Conservation (phyloP, 2,113 vertebrate genomes). For the Steatornis caripensis region DNA sequence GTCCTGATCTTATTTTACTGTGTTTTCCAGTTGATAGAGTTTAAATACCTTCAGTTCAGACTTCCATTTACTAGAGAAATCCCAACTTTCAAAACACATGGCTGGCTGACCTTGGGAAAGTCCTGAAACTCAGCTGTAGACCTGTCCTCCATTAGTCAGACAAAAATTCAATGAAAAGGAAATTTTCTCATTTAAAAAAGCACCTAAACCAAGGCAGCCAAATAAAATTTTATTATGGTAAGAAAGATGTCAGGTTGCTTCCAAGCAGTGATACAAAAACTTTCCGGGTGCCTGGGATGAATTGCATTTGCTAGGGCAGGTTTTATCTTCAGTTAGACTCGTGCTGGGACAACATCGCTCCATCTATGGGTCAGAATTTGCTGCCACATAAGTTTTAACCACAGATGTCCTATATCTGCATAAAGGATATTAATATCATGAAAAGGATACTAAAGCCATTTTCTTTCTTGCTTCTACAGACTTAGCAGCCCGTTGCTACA, state of each 20-base stretch:
- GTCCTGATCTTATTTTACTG: background rate
- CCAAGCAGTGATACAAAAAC: background rate
- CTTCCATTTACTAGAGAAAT: background rate
- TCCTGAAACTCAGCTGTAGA: constrained; percentile 25
- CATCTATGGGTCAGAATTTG: background rate
- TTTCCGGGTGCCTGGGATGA: background rate
- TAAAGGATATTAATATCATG: background rate
- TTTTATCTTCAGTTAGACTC: background rate
- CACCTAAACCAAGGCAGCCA: background rate
- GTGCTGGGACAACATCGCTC: background rate
- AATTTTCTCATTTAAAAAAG: constrained; percentile 58
- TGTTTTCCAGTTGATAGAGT: background rate
- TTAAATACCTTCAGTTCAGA: background rate
- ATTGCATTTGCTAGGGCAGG: background rate
- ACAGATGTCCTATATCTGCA: background rate
- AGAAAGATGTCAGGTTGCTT: background rate
- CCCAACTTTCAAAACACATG: background rate
- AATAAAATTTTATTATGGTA: background rate
- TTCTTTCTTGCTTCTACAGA: background rate
- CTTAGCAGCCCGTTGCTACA: background rate
- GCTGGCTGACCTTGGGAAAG: background rate
- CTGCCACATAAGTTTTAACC: background rate
- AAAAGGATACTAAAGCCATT: background rate
- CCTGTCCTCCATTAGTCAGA: constrained; percentile 9
- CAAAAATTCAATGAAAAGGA: constrained; percentile 51